Evolutionary conservation across 2,113 vertebrate species (phyloP).

Genomic region (Heterotis niloticus): DNA sequence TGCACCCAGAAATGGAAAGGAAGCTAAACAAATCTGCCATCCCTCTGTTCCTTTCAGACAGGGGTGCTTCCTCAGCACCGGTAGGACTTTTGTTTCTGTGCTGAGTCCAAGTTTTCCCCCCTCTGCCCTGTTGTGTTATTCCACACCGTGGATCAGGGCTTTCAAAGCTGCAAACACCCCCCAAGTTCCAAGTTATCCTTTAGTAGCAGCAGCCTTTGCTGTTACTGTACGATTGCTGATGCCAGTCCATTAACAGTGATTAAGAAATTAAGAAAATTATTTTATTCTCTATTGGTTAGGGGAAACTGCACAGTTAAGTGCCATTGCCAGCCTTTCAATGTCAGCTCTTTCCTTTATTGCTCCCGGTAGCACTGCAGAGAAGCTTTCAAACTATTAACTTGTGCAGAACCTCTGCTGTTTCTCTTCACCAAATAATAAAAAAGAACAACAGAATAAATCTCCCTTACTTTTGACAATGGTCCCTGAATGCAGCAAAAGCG

Average conservation of each 20-base stretch:
- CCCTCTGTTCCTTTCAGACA: no score
- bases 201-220: not conserved
- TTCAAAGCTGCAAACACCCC: not conserved
- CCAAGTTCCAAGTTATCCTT: not conserved
- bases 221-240: slow-evolving; percentile 15
- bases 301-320: slow-evolving; percentile 1
- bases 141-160: not conserved
- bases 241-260: slow-evolving; percentile 35
- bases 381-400: slow-evolving; percentile 33
- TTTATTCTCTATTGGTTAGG: slow-evolving; percentile 31
- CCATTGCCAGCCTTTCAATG: slow-evolving; percentile 22
- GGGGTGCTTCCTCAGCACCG: not conserved
- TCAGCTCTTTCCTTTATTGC: slow-evolving; percentile 33
- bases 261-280: slow-evolving; percentile 40
- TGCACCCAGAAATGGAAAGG: no score
- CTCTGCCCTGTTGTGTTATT: slow-evolving; percentile 1
- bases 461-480: no score
- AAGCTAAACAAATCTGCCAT: no score
- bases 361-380: slow-evolving; percentile 35
- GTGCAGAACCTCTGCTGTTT: slow-evolving; percentile 12
- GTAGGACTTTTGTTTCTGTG: not conserved
- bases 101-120: not conserved
- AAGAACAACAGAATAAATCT: no score
- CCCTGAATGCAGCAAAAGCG: not conserved
- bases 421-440: not conserved